Evolutionary conservation across 1,140 invertebrate species (phyloP).

Genomic region (Drosophila bipectinata): DNA sequence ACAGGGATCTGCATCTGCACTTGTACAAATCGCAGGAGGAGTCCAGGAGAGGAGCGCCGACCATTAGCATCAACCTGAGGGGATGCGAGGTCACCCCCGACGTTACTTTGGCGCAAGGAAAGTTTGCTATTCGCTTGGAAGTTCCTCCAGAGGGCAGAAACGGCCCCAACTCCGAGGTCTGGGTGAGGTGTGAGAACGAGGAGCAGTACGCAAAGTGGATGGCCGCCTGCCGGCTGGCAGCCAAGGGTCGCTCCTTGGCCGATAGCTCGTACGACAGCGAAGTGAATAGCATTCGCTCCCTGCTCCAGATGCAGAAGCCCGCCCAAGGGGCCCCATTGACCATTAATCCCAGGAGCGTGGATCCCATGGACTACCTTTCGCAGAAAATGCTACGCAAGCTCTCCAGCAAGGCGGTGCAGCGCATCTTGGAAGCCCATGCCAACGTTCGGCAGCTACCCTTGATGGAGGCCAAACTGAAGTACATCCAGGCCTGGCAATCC

Average conservation of each 20-base stretch:
- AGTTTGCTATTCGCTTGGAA: conserved; percentile 97
- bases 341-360: conserved; percentile 90
- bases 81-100: conserved; percentile 99
- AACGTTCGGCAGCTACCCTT: conserved; percentile 96
- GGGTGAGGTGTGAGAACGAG: conserved; percentile 97
- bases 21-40: conserved; percentile 88
- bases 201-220: conserved; percentile 99
- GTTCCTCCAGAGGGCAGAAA: conserved; percentile 95
- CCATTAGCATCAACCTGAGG: conserved; percentile 89
- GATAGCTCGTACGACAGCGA: conserved; percentile 97
- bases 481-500: conserved; percentile 99
- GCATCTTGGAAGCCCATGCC: conserved; percentile 97
- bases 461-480: conserved; percentile 97
- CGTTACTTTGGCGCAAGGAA: conserved; percentile 94
- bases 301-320: conserved; percentile 96
- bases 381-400: conserved; percentile 92
- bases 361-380: conserved; percentile 96
- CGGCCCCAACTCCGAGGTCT: conserved; percentile 90
- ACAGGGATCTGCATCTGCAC: conserved; percentile 89
- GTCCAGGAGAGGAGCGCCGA: conserved; percentile 86
- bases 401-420: conserved; percentile 91
- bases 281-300: conserved; percentile 93
- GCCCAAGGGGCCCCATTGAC: conserved; percentile 87
- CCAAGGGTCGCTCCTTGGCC: conserved; percentile 96
- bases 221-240: conserved; percentile 97